Conservation (phyloP, 2,888 invertebrate species). For the Cataglyphis livida region DNA sequence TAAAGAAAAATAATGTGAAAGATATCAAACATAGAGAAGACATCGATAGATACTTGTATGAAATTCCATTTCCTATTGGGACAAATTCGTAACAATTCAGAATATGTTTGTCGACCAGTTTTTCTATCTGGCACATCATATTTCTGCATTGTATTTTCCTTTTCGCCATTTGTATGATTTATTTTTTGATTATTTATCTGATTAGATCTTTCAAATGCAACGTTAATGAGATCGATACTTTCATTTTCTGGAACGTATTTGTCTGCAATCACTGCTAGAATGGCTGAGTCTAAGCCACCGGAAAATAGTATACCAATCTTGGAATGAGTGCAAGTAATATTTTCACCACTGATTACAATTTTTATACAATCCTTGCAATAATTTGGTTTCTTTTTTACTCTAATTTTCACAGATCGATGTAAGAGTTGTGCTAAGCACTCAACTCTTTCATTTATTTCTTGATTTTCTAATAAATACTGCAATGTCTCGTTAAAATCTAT, state of each 20-base stretch:
- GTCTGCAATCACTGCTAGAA: constrained; percentile 93
- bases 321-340: constrained; percentile 83
- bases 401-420: constrained; percentile 87
- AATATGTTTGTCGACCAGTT: constrained; percentile 91
- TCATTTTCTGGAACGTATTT: constrained; percentile 89
- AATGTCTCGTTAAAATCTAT: constrained; percentile 84
- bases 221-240: constrained; percentile 96
- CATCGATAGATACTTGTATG: constrained; percentile 87
- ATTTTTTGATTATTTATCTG: constrained; percentile 47
- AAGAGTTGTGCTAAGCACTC: constrained; percentile 86
- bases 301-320: constrained; percentile 96
- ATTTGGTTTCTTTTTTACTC: constrained; percentile 88
- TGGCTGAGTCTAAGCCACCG: constrained; percentile 98
- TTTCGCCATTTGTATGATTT: constrained; percentile 35
- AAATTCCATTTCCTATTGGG: constrained; percentile 94
- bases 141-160: constrained; percentile 76
- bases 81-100: constrained; percentile 90
- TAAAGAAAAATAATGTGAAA: neutral
- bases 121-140: constrained; percentile 94
- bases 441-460: constrained; percentile 85
- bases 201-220: constrained; percentile 92
- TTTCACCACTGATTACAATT: constrained; percentile 61
- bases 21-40: neutral
- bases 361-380: constrained; percentile 88
- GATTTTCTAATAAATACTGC: constrained; percentile 84